Evolutionary conservation across 2,888 invertebrate genomes (phyloP).

Genomic region (Acronicta psi): DNA sequence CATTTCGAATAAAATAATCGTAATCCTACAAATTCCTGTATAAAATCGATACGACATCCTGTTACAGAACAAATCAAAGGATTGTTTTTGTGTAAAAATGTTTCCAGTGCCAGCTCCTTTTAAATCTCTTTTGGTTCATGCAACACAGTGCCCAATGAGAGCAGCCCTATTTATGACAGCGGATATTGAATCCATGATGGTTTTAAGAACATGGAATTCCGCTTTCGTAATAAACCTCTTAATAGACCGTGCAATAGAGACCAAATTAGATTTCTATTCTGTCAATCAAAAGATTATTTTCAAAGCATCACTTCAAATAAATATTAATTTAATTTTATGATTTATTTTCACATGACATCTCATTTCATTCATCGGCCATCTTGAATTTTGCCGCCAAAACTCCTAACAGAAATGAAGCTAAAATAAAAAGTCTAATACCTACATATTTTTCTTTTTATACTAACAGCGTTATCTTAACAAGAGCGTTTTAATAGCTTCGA

Average conservation of each 20-base stretch:
- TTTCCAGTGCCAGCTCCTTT: no score
- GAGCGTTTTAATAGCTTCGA: conserved; percentile 64
- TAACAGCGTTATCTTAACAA: conserved; percentile 78
- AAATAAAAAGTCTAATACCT: conserved; percentile 40
- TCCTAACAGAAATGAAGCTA: conserved; percentile 50
- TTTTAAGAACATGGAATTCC: conserved; percentile 51
- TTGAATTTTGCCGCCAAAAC: conserved; percentile 56
- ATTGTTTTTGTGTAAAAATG: no score
- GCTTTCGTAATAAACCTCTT: conserved; percentile 63
- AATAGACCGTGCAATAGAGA: conserved; percentile 65
- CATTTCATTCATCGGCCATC: conserved; percentile 66
- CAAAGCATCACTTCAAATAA: conserved; percentile 81
- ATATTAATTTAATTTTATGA: conserved; percentile 59
- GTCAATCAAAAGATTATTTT: conserved; percentile 64
- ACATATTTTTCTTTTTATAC: conserved; percentile 62
- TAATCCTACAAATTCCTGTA: no score
- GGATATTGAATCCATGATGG: conserved; percentile 53
- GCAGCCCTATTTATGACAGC: conserved; percentile 63
- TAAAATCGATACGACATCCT: no score
- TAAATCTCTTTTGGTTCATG: no score
- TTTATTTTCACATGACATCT: conserved; percentile 61
- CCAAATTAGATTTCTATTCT: conserved; percentile 66
- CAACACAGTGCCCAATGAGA: conserved; percentile 33
- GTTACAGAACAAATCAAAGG: no score
- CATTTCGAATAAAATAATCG: no score